Evolutionary conservation across 2,888 invertebrate species (phyloP).

Genomic region (Diadromus collaris): DNA sequence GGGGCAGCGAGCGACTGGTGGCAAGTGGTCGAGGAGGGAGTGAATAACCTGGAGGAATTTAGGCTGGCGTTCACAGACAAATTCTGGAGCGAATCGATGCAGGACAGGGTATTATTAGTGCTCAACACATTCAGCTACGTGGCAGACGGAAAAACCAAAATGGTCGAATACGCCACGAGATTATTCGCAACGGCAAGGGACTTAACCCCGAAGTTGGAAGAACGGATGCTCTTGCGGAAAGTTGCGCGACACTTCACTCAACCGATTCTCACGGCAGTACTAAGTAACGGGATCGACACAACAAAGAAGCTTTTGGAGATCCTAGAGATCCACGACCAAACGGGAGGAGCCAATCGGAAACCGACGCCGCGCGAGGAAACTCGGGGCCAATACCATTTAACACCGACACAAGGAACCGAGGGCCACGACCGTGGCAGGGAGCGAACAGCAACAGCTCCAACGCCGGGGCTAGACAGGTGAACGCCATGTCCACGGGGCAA

Average conservation of each 20-base stretch:
- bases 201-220: neutral
- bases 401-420: neutral
- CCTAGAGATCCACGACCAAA: neutral
- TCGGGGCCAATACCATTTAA: too few relatives aligned
- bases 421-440: neutral
- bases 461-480: neutral
- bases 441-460: neutral
- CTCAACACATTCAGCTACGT: neutral
- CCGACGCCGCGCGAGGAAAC: neutral
- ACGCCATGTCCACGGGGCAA: too few relatives aligned
- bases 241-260: neutral
- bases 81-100: conserved; percentile 3
- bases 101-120: neutral
- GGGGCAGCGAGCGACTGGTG: neutral
- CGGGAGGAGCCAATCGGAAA: neutral
- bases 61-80: neutral
- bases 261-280: neutral
- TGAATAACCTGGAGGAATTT: neutral
- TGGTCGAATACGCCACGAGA: neutral
- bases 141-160: neutral
- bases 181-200: conserved; percentile 4
- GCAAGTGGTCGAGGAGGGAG: neutral
- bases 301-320: neutral
- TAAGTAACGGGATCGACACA: neutral
- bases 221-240: neutral